phyloP scores from a whole-genome alignment of 2,113 vertebrate species.

The Phyllopteryx taeniolatus region DNA sequence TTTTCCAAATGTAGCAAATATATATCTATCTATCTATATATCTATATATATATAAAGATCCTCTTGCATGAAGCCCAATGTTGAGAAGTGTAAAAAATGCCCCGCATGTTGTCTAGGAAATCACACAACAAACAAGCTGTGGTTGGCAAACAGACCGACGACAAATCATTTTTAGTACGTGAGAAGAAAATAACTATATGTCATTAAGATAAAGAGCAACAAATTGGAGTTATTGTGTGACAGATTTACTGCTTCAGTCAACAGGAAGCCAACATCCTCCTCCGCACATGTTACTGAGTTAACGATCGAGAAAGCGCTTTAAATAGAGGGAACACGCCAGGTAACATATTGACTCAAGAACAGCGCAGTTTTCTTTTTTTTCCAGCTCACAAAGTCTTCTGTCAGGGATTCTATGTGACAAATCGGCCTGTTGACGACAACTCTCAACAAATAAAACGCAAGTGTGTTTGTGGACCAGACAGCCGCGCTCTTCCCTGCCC shows the following conservation, averaged over 20 bases:
- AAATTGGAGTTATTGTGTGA: slow-evolving; percentile 11
- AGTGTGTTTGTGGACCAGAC: slow-evolving; percentile 43
- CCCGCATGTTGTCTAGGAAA: slow-evolving; percentile 52
- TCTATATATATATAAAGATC: background rate
- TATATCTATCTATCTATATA: background rate
- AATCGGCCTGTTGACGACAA: slow-evolving; percentile 46
- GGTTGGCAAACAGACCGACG: slow-evolving; percentile 14
- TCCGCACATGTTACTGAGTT: background rate
- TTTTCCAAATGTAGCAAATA: background rate
- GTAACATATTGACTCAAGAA: slow-evolving; percentile 2
- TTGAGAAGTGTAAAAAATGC: slow-evolving; percentile 23
- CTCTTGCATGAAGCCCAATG: slow-evolving; percentile 10
- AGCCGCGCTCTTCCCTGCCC: slow-evolving; percentile 26
- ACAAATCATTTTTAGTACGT: slow-evolving; percentile 15
- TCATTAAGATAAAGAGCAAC: slow-evolving; percentile 19
- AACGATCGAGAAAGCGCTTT: background rate
- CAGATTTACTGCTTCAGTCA: background rate
- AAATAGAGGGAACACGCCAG: background rate
- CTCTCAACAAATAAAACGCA: slow-evolving; percentile 46
- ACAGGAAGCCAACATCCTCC: slow-evolving; percentile 2
- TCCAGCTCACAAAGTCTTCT: slow-evolving; percentile 20
- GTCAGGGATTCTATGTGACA: slow-evolving; percentile 43
- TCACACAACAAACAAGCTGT: slow-evolving; percentile 49
- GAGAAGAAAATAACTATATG: slow-evolving; percentile 27
- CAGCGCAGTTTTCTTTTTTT: slow-evolving; percentile 5